These are phyloP conservation scores for Lichenostomus cassidix DNA, from an alignment of 2,113 vertebrate species.

Conservation along the genomic window DNA sequence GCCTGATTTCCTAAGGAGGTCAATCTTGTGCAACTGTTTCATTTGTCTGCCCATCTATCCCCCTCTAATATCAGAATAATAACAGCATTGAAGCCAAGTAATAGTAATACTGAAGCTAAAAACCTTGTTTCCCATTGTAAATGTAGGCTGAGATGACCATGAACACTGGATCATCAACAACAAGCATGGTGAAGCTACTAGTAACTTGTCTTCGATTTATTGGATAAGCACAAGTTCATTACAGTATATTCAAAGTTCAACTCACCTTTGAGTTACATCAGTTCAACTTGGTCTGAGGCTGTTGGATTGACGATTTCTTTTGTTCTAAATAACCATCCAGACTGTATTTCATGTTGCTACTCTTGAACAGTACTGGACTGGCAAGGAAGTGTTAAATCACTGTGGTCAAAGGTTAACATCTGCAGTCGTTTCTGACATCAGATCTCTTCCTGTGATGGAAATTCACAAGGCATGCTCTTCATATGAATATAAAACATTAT, in stretches of 20 bases:
- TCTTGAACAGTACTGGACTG: neutral
- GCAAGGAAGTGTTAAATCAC: constrained; percentile 21
- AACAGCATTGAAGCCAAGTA: neutral
- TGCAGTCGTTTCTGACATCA: neutral
- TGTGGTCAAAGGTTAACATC: neutral
- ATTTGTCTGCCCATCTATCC: neutral
- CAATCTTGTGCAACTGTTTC: neutral
- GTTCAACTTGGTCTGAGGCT: neutral
- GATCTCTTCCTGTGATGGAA: constrained; percentile 14
- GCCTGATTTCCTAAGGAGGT: neutral
- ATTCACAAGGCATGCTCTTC: neutral
- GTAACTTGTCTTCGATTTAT: neutral
- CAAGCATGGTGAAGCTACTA: neutral
- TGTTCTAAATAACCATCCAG: neutral
- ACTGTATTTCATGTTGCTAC: neutral
- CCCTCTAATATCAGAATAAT: neutral
- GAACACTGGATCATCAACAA: neutral
- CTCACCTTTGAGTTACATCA: neutral
- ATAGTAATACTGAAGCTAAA: neutral
- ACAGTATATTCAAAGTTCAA: neutral
- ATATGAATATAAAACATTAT: neutral
- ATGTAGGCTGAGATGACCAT: neutral
- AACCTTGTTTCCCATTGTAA: neutral
- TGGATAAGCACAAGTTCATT: neutral
- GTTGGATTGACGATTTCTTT: neutral